phyloP scores from a whole-genome alignment of 1,140 invertebrate genomes.

The Subanguina moxae region DNA sequence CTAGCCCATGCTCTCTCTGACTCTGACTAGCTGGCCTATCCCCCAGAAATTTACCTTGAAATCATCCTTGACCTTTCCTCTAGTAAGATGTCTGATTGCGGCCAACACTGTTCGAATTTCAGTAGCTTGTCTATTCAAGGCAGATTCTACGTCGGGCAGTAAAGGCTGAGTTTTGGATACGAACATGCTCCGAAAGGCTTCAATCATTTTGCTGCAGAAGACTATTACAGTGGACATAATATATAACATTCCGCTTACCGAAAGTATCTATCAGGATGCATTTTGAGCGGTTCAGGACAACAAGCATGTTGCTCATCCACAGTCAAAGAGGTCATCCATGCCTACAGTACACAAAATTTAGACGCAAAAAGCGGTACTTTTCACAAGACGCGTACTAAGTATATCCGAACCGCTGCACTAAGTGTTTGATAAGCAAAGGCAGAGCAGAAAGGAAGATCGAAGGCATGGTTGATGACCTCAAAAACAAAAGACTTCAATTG shows the following conservation, averaged over 20 bases:
- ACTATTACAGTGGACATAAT: too few species aligned
- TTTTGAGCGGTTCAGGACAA: slow-evolving; percentile 34
- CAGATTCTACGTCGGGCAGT: background rate
- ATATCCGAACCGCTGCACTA: slow-evolving; percentile 41
- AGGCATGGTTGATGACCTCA: slow-evolving; percentile 45
- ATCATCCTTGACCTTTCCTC: slow-evolving; percentile 28
- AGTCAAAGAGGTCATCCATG: slow-evolving; percentile 38
- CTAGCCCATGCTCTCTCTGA: too few species aligned
- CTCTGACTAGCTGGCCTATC: too few species aligned
- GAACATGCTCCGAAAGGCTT: slow-evolving; percentile 42
- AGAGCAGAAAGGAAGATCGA: slow-evolving; percentile 29
- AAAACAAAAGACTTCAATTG: too few species aligned
- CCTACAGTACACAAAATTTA: too few species aligned
- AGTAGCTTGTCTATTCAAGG: slow-evolving; percentile 34
- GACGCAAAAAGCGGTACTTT: too few species aligned
- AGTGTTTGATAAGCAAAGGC: slow-evolving; percentile 34
- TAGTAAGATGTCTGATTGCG: slow-evolving; percentile 25
- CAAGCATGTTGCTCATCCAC: slow-evolving; percentile 26
- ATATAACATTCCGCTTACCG: slow-evolving; percentile 37
- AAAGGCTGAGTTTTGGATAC: background rate
- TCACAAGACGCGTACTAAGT: slow-evolving; percentile 12
- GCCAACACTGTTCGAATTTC: slow-evolving; percentile 43
- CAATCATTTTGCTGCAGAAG: slow-evolving; percentile 38
- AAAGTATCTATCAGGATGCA: slow-evolving; percentile 35
- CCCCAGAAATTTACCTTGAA: slow-evolving; percentile 19